Base-by-base conservation (phyloP, 2,888 invertebrate species). In the Melieria omissa region DNA sequence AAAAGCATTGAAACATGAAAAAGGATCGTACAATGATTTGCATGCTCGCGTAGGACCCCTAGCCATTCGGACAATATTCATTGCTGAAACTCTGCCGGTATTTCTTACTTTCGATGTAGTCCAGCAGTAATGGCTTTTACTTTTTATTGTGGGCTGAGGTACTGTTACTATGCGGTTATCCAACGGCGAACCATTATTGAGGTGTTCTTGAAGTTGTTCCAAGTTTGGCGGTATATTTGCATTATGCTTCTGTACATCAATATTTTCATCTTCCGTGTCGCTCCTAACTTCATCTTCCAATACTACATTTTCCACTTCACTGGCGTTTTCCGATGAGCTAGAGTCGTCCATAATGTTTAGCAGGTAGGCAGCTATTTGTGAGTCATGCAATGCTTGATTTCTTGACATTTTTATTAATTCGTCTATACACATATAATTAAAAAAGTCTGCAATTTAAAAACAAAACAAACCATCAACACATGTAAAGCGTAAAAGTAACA, bases 91-190 rank as follows among this genome's bases (percentile, higher is more conserved):
- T 67, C 67, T 62, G 14, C 64, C 68, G 55, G 61, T 54, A 54
- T 45, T 72, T 63, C 66, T 58, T 65, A 29, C 70, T 65, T 70
- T 74, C 47, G 54, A 54, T 61, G 73, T 68, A 67, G 71, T 54
- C 73, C 73, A 73, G 63, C 68, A 75, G 63, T 70, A 63, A 55
- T 75, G 66, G 61, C 69, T 73, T 65, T 65, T 71, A 66, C 73
- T 71, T 69, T 66, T 68, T 71, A 75, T 55, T 65, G 54, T 71
- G 66, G 66, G 57, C 52, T 44, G 44, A 66, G n/a, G n/a, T 41
- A 66, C 58, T 47, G 61, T 47, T 46, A 66, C 47, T 12, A 66
- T 42, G 7, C 57, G 58, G 14, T 45, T 66, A 66, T 58, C 58
- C 14, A 58, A 66, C 4, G 49, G 8, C 46, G 44, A 16, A 44